A percentile compares a stretch with the other conserved stretches of the same genome.
Evolutionary conservation across 2,113 vertebrate genomes (phyloP).

Genomic region (Pleuronectes platessa): DNA sequence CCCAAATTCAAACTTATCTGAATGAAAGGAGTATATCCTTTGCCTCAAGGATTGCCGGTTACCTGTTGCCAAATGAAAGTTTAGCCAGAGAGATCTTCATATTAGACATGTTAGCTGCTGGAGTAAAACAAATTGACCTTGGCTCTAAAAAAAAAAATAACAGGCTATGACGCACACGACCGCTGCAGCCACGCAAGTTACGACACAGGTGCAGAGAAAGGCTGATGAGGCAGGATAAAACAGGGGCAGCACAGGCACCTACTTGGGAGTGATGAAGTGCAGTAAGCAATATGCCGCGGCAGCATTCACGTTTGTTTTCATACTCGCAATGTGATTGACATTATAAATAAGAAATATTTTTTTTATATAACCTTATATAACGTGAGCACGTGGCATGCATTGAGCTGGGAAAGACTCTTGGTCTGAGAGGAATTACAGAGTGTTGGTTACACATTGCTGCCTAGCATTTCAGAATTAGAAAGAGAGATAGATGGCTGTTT

Average conservation of each 20-base stretch:
- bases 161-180: slow-evolving; percentile 42
- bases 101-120: slow-evolving; percentile 37
- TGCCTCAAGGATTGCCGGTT: slow-evolving; percentile 6
- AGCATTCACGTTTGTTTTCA: background rate
- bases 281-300: background rate
- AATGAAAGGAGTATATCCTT: slow-evolving; percentile 10
- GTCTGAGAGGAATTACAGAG: background rate
- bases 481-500: too few species aligned
- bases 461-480: too few species aligned
- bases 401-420: background rate
- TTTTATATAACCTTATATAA: too few species aligned
- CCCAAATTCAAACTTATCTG: background rate
- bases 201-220: slow-evolving; percentile 42
- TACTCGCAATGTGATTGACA: background rate
- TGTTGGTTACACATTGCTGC: too few species aligned
- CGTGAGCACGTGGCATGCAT: background rate
- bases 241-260: background rate
- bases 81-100: slow-evolving; percentile 29
- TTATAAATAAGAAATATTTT: too few species aligned
- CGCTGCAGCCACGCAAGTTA: slow-evolving; percentile 33
- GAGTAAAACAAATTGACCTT: slow-evolving; percentile 49
- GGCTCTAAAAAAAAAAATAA: slow-evolving; percentile 38
- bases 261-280: background rate
- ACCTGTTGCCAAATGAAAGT: slow-evolving; percentile 14
- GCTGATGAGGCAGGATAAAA: slow-evolving; percentile 40